Base-by-base conservation (phyloP, 2,113 vertebrate genomes). In the Aptenodytes patagonicus region DNA sequence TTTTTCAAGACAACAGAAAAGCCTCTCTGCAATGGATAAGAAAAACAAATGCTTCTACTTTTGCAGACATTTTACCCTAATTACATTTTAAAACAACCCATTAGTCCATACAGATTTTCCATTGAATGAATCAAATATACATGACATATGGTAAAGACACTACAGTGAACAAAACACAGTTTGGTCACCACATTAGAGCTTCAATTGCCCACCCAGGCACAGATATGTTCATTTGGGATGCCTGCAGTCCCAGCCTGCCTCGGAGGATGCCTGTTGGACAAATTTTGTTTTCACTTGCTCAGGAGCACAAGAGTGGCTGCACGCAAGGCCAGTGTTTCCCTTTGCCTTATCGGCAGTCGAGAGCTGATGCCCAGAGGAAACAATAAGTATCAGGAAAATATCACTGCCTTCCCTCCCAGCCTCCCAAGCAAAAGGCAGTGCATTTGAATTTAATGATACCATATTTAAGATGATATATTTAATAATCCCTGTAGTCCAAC, bases 201-300 rank as follows among this genome's bases (percentile, higher is more conserved):
- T 65, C 79, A 69, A 0, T 38, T 42, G 38, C 26, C 25, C 4
- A 5, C 49, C 14, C 49, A 62, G 62, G 28, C 54, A n/a, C 58
- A 81, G 46, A 13, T 4, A 3, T 0, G 6, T 32, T 49, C 2
- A 0, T 26, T 7, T 3, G 20, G 83, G 73, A 26, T 57, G 14
- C 32, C 42, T 57, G 21, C 46, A 91, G 58, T 9, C 44, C 38
- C 62, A 87, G 31, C 34, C 69, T 49, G 20, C 17, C 58, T 4
- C 9, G 19, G 25, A 72, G 17, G 19, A 25, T 38, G 40, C 25
- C 64, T 73, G 44, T 3, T 64, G 54, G 57, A 49, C 28, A 40
- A 28, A 79, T 26, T 47, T 14, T 46, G 51, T 9, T 14, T 66
- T 71, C 32, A 7, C 9, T 57, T 69, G 9, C 44, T 52, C 34